A percentile compares a stretch with the other conserved stretches of the same genome.
phyloP scores from a whole-genome alignment of 2,888 invertebrate species.

The Tetranychus truncatus region DNA sequence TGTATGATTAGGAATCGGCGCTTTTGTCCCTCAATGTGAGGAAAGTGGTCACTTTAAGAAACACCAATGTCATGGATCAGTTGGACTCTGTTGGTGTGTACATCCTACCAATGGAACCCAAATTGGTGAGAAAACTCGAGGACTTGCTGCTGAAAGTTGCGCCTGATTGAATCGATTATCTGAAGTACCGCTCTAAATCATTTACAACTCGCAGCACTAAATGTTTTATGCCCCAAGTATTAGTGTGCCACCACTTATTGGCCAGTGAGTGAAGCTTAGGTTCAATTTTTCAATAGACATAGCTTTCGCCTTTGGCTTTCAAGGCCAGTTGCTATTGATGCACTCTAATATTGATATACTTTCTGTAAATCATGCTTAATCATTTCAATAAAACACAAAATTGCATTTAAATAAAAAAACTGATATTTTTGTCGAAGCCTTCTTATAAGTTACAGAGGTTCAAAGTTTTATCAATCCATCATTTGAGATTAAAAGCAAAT shows the following conservation, averaged over 20 bases:
- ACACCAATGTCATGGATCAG: slow-evolving; percentile 11
- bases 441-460: too few species aligned
- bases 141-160: neutral
- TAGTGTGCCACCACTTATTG: neutral
- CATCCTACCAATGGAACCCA: slow-evolving; percentile 5
- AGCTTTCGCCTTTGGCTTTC: too few species aligned
- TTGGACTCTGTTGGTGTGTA: slow-evolving; percentile 14
- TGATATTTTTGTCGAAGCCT: too few species aligned
- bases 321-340: too few species aligned
- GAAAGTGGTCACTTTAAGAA: neutral
- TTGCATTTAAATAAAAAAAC: too few species aligned
- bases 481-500: too few species aligned
- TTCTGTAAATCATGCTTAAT: too few species aligned
- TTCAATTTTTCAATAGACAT: too few species aligned
- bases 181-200: neutral
- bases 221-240: neutral
- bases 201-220: neutral
- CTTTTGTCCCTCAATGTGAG: slow-evolving; percentile 5
- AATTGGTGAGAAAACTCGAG: slow-evolving; percentile 1
- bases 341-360: too few species aligned
- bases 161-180: neutral
- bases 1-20: slow-evolving; percentile 2
- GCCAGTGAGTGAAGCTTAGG: too few species aligned
- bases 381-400: too few species aligned
- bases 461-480: too few species aligned